phyloP scores from a whole-genome alignment of 2,888 invertebrate species.

The Harpalus rufipes region DNA sequence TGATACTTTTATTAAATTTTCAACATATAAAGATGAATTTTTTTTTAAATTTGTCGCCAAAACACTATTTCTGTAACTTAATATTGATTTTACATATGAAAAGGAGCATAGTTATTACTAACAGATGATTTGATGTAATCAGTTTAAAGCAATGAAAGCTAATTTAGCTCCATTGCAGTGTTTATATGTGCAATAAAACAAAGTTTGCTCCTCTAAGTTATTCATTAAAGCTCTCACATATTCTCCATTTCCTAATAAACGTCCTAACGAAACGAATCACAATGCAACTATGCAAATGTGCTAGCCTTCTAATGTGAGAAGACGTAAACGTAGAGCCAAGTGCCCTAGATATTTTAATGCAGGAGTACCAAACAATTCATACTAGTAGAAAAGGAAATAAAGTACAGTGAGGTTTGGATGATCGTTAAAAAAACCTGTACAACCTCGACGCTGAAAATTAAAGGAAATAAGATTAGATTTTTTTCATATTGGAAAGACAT shows the following conservation, averaged over 20 bases:
- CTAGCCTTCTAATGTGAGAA: background rate
- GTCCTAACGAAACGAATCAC: background rate
- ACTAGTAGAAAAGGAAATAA: no score
- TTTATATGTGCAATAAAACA: background rate
- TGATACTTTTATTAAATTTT: no score
- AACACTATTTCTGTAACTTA: no score
- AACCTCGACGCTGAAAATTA: no score
- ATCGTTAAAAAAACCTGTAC: no score
- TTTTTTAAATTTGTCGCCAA: no score
- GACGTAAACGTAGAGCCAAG: background rate
- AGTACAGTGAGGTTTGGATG: no score
- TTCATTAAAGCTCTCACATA: slow-evolving; percentile 21
- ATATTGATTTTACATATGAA: background rate
- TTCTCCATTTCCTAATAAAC: slow-evolving; percentile 7
- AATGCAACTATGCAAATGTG: slow-evolving; percentile 17
- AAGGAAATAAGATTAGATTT: no score
- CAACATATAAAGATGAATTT: no score
- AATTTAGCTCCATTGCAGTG: background rate
- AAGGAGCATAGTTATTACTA: background rate
- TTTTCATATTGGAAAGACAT: no score
- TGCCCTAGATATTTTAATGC: background rate
- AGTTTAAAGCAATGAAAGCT: background rate
- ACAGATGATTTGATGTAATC: background rate
- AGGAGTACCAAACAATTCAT: background rate
- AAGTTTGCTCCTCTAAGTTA: background rate